Evolutionary conservation across 1,140 invertebrate species (phyloP).

Genomic region (Drosophila sturtevanti): DNA sequence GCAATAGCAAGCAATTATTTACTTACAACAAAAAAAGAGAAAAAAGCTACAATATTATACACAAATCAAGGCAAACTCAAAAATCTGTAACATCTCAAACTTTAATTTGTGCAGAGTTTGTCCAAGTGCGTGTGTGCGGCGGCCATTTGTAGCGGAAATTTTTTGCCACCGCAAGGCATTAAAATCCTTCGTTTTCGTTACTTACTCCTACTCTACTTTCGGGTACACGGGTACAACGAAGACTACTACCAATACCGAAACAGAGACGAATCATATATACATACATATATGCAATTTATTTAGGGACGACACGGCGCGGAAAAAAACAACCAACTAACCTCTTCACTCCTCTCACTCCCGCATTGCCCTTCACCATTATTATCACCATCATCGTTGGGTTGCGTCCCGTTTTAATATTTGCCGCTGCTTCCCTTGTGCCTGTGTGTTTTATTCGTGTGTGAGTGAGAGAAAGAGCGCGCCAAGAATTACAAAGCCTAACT

Average conservation of each 20-base stretch:
- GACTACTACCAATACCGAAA: slow-evolving; percentile 41
- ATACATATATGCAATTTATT: slow-evolving; percentile 71
- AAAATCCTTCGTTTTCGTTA: slow-evolving; percentile 64
- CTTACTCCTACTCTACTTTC: slow-evolving; percentile 59
- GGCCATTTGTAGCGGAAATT: slow-evolving; percentile 35
- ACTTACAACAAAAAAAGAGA: slow-evolving; percentile 74
- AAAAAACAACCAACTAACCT: slow-evolving; percentile 72
- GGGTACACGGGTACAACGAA: slow-evolving; percentile 14
- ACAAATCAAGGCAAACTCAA: slow-evolving; percentile 49
- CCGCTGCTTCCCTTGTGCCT: slow-evolving; percentile 25
- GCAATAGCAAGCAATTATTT: slow-evolving; percentile 81
- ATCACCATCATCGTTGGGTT: slow-evolving; percentile 11
- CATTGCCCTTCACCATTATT: slow-evolving; percentile 41
- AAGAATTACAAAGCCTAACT: slow-evolving; percentile 3
- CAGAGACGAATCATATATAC: slow-evolving; percentile 48
- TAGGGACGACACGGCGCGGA: slow-evolving; percentile 74
- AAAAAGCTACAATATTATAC: slow-evolving; percentile 60
- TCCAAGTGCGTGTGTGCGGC: slow-evolving; percentile 40
- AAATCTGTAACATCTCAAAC: slow-evolving; percentile 26
- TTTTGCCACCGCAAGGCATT: slow-evolving; percentile 52
- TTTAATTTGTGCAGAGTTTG: slow-evolving; percentile 23
- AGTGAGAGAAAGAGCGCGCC: slow-evolving; percentile 36
- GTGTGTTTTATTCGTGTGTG: slow-evolving; percentile 35
- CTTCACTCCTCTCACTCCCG: slow-evolving; percentile 33
- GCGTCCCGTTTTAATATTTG: slow-evolving; percentile 27